Evolutionary conservation across 2,888 invertebrate species (phyloP).

Genomic region (Aphidoletes aphidimyza): DNA sequence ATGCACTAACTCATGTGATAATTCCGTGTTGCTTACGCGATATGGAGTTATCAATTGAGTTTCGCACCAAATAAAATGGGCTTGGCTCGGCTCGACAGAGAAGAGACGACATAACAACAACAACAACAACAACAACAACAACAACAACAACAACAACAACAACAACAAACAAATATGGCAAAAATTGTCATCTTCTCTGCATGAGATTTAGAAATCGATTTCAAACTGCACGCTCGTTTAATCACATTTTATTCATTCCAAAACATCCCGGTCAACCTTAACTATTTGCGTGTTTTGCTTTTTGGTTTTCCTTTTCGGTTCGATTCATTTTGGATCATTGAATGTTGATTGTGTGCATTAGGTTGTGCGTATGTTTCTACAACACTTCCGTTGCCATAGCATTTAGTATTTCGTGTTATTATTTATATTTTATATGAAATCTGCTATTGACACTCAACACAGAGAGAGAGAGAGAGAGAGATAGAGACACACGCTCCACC

Average conservation of each 20-base stretch:
- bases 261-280: too few relatives aligned
- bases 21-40: not conserved
- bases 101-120: not conserved
- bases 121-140: not conserved
- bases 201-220: slow-evolving; percentile 42
- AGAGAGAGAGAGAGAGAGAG: too few relatives aligned
- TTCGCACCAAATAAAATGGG: not conserved
- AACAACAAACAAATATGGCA: not conserved
- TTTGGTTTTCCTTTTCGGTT: not conserved
- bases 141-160: not conserved
- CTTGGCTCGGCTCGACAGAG: too few relatives aligned
- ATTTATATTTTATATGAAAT: slow-evolving; percentile 44
- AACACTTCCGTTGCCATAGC: not conserved
- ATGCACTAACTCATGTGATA: slow-evolving; percentile 22
- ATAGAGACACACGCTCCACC: too few relatives aligned
- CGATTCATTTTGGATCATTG: slow-evolving; percentile 3
- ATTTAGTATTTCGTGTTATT: not conserved
- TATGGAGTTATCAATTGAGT: slow-evolving; percentile 29
- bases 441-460: slow-evolving; percentile 8
- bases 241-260: not conserved
- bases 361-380: not conserved
- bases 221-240: not conserved
- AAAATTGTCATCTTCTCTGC: slow-evolving; percentile 24
- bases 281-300: slow-evolving; percentile 4
- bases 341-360: not conserved